Base-by-base conservation (phyloP, 1,140 invertebrate species). In the Hormaphis cornu region DNA sequence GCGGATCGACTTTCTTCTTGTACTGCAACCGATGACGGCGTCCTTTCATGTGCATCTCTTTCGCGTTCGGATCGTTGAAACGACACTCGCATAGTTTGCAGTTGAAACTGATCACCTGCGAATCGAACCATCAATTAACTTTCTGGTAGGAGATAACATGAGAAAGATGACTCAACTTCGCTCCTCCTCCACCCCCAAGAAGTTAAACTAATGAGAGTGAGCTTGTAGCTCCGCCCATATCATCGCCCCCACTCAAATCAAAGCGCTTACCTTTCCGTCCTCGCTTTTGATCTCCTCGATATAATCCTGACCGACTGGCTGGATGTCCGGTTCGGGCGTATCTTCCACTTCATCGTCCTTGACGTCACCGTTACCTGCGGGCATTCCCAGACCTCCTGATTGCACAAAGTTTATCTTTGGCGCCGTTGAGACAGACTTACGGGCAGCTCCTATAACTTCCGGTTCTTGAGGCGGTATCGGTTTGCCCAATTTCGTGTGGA, bases 21-120 rank as follows among this genome's bases (percentile, higher is more conserved):
- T 97, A 98, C 76, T 96, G 93, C 42, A 98, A 83, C 37, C 96
- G 83, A 82, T 99, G 97, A 7, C 95, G 82, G 12, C 95, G 83
- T 30, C 96, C 97, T 80, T 98, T 98, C 89, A 98, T 94, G 79
- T 98, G 97, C 95, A 98, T 97, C 78, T 98, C 94, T 83, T 98
- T 98, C 73, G 96, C 96, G 82, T 97, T 97, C 12, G 94, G 94
- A 83, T 98, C 96, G 79, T 97, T 98, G 80, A 98, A 98, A 74
- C 93, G 90, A 79, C 96, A 98, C 78, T 98, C 95, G 81, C 96
- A 98, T 2, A 99, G 82, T 81, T 98, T 98, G 80, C 97, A 99
- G 79, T 95, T 95, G 79, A 97, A 98, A 77, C 89, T 92, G 70
- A 97, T 86, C n/a, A n/a, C n/a, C n/a, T n/a, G n/a, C n/a, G n/a